Percentiles rank a stretch among this genome's conserved stretches.
Conservation (phyloP, 1,140 invertebrate genomes). For the Chionoecetes opilio region DNA sequence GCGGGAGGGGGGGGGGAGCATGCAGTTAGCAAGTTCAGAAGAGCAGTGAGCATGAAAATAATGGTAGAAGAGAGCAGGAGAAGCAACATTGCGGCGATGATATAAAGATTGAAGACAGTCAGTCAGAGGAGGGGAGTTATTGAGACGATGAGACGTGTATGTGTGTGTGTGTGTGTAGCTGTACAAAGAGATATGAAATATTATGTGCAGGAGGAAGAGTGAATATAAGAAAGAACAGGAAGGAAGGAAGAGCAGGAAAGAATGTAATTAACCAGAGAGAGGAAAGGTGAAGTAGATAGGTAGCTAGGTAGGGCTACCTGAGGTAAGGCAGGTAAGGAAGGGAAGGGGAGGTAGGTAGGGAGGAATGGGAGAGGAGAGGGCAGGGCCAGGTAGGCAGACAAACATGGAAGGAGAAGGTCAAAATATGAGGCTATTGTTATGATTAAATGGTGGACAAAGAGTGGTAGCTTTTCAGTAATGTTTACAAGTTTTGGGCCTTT, state of each 20-base stretch:
- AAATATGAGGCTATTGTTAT: conserved; percentile 68
- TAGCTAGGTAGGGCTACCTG: background rate
- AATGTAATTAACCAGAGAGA: background rate
- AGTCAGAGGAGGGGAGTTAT: no score
- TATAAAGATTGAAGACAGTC: no score
- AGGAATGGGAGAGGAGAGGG: background rate
- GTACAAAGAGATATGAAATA: no score
- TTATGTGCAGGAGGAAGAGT: background rate
- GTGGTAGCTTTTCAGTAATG: conserved; percentile 47
- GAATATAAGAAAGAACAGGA: conserved; percentile 22
- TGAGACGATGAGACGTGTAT: no score
- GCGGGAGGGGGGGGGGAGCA: no score
- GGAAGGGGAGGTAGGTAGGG: background rate
- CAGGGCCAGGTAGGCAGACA: conserved; percentile 20
- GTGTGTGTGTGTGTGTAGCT: no score
- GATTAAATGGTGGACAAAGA: conserved; percentile 31
- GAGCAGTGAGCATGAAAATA: no score
- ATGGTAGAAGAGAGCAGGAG: no score
- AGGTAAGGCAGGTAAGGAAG: background rate
- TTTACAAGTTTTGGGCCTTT: conserved; percentile 65
- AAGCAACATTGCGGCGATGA: no score
- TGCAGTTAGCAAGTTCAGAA: no score
- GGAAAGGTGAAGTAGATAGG: background rate
- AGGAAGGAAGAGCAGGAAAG: background rate
- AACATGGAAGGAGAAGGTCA: conserved; percentile 19